These are phyloP conservation scores for Oryzias curvinotus DNA, from an alignment of 2,113 vertebrate species.

Conservation along the genomic window DNA sequence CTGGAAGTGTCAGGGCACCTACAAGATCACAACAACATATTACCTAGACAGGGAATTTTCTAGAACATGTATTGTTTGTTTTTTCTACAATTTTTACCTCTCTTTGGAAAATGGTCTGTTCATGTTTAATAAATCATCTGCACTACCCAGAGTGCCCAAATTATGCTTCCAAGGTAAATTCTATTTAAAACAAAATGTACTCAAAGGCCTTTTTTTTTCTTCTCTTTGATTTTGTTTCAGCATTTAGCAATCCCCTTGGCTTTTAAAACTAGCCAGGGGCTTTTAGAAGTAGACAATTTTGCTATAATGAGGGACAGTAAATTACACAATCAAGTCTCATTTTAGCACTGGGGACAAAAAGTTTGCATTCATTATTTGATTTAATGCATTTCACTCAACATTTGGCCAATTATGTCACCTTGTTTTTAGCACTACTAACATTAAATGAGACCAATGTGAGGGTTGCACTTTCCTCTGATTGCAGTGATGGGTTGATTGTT, in stretches of 20 bases:
- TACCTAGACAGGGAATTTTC: constrained; percentile 2
- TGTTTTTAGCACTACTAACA: constrained; percentile 31
- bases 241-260: constrained; percentile 48
- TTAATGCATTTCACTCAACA: constrained; percentile 38
- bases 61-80: constrained; percentile 27
- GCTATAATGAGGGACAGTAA: constrained; percentile 42
- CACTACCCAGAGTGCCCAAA: constrained; percentile 40
- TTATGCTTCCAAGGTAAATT: constrained; percentile 57
- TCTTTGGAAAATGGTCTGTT: constrained; percentile 20
- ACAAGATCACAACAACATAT: constrained; percentile 26
- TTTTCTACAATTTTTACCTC: constrained; percentile 17
- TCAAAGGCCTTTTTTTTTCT: constrained; percentile 41
- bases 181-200: constrained; percentile 47
- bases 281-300: constrained; percentile 61
- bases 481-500: constrained; percentile 40
- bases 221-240: constrained; percentile 18
- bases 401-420: constrained; percentile 44
- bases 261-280: constrained; percentile 54
- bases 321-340: constrained; percentile 52
- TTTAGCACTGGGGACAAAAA: constrained; percentile 46
- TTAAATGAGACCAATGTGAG: constrained; percentile 38
- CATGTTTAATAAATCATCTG: constrained; percentile 42
- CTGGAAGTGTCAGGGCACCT: constrained; percentile 40
- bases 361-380: constrained; percentile 51
- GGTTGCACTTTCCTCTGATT: constrained; percentile 36